Evolutionary conservation across 1,140 invertebrate species (phyloP).

Genomic region (Drosophila kurseongensis): DNA sequence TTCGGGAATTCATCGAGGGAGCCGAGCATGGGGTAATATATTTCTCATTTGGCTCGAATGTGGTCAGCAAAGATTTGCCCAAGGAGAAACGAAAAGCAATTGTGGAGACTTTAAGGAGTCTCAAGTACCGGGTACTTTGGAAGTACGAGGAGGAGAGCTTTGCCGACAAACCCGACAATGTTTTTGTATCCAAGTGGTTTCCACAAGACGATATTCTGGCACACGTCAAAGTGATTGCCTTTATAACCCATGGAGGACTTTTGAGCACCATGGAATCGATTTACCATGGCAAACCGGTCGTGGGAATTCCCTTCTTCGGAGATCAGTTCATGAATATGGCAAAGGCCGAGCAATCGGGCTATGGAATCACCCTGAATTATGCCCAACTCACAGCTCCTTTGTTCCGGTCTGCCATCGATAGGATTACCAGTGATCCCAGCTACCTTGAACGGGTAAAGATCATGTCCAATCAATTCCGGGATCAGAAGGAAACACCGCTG

Average conservation of each 20-base stretch:
- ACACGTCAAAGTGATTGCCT: conserved; percentile 88
- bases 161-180: conserved; percentile 86
- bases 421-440: conserved; percentile 52
- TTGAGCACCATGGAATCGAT: conserved; percentile 90
- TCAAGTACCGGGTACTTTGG: conserved; percentile 88
- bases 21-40: conserved; percentile 87
- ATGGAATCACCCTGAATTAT: conserved; percentile 83
- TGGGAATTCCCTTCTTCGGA: conserved; percentile 89
- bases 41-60: conserved; percentile 88
- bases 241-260: conserved; percentile 90
- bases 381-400: conserved; percentile 49
- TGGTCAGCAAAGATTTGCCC: conserved; percentile 86
- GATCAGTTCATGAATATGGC: conserved; percentile 88
- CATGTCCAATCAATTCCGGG: conserved; percentile 87
- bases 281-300: conserved; percentile 89
- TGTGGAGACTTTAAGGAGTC: conserved; percentile 85
- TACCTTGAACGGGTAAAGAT: conserved; percentile 81
- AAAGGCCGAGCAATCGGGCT: conserved; percentile 84
- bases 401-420: conserved; percentile 53
- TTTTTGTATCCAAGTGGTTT: conserved; percentile 88
- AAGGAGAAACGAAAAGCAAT: conserved; percentile 85
- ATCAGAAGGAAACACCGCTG: conserved; percentile 87
- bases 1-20: conserved; percentile 86
- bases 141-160: conserved; percentile 88
- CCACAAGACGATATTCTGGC: conserved; percentile 90